Conservation (phyloP, 2,113 vertebrate species). For the Pelusios castaneus region DNA sequence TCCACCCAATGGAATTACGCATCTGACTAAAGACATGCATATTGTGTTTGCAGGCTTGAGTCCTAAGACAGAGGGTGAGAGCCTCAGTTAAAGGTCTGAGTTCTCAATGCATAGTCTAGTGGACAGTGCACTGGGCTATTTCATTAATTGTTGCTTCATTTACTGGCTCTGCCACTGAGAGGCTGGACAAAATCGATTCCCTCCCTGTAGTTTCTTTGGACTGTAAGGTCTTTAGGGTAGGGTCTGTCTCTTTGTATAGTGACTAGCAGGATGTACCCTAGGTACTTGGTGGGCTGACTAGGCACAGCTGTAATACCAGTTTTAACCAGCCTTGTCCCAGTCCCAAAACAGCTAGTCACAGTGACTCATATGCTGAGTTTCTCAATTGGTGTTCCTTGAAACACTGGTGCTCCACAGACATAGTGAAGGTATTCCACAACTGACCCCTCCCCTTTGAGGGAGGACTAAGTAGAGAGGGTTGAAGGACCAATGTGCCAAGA, state of each 20-base stretch:
- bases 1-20: not conserved
- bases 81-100: not conserved
- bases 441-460: too few species aligned
- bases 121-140: not conserved
- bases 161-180: not conserved
- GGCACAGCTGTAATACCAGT: not conserved
- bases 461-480: too few species aligned
- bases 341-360: not conserved
- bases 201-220: not conserved
- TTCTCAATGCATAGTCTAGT: rapidly evolving
- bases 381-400: too few species aligned
- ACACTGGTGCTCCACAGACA: too few species aligned
- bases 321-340: not conserved
- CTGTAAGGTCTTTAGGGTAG: not conserved
- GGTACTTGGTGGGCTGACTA: not conserved
- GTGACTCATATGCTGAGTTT: too few species aligned
- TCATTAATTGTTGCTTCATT: rapidly evolving
- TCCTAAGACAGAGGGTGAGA: not conserved
- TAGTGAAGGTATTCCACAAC: too few species aligned
- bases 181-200: not conserved
- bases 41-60: not conserved
- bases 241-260: not conserved
- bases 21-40: not conserved
- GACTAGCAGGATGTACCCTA: not conserved
- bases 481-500: too few species aligned